Conservation (phyloP, 2,797 vertebrate species). For the Sciaenops ocellatus region DNA sequence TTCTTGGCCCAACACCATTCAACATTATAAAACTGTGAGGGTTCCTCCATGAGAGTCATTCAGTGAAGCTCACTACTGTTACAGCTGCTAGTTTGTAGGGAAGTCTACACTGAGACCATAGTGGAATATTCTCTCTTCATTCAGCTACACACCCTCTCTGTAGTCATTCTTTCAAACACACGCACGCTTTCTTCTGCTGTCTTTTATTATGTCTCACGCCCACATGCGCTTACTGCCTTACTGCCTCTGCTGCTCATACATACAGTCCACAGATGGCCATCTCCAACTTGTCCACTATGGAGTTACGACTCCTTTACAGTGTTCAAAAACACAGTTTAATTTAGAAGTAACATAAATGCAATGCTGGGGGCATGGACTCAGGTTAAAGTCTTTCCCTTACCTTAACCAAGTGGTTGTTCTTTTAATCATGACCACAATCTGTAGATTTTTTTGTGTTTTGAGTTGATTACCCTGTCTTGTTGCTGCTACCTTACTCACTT, state of each 20-base stretch:
- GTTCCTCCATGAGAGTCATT: neutral
- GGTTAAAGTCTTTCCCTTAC: no score
- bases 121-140: neutral
- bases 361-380: neutral
- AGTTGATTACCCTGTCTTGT: no score
- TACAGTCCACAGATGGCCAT: neutral
- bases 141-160: conserved; percentile 1
- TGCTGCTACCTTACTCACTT: no score
- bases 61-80: conserved; percentile 22
- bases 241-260: neutral
- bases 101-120: neutral
- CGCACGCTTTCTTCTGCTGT: neutral
- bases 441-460: no score
- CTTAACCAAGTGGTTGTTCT: no score
- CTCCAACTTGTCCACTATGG: neutral
- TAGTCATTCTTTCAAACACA: conserved; percentile 3
- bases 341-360: neutral
- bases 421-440: no score
- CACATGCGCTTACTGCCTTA: neutral
- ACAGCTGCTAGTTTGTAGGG: conserved; percentile 20
- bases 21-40: neutral
- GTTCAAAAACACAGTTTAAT: neutral
- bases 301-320: neutral
- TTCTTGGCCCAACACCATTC: neutral
- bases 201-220: neutral